These are phyloP conservation scores for Phrynocephalus forsythii DNA, from an alignment of 2,797 vertebrate genomes.

Conservation along the genomic window DNA sequence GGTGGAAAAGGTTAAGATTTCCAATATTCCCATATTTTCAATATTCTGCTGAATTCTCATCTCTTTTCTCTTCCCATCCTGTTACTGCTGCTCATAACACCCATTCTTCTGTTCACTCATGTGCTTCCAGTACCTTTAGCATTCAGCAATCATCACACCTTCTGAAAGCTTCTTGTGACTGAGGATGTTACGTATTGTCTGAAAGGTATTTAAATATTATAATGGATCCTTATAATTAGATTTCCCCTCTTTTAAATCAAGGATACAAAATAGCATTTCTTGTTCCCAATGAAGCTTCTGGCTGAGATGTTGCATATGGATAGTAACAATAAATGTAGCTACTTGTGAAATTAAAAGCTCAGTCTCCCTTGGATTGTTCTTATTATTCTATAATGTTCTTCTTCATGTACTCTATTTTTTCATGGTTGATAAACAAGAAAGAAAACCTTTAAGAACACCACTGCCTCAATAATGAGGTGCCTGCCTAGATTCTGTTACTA, in stretches of 20 bases:
- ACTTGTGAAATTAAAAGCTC: slow-evolving; percentile 59
- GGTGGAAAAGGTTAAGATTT: slow-evolving; percentile 22
- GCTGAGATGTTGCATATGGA: slow-evolving; percentile 46
- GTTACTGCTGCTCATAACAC: slow-evolving; percentile 28
- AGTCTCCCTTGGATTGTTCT: slow-evolving; percentile 56
- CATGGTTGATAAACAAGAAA: slow-evolving; percentile 25
- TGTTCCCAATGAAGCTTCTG: slow-evolving; percentile 59
- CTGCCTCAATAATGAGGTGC: slow-evolving; percentile 60
- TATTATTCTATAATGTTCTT: slow-evolving; percentile 60
- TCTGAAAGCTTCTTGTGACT: slow-evolving; percentile 60
- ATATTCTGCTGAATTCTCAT: background rate
- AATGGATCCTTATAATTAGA: slow-evolving; percentile 72
- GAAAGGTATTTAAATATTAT: slow-evolving; percentile 72
- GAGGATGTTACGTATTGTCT: slow-evolving; percentile 49
- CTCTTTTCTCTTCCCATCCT: slow-evolving; percentile 29
- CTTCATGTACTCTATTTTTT: slow-evolving; percentile 54
- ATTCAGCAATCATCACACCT: slow-evolving; percentile 57
- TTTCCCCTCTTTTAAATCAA: slow-evolving; percentile 74
- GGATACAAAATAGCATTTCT: slow-evolving; percentile 67
- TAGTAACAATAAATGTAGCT: slow-evolving; percentile 53
- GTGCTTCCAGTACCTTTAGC: slow-evolving; percentile 44
- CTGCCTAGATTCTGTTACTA: slow-evolving; percentile 49
- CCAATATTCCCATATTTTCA: background rate
- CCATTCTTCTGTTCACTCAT: slow-evolving; percentile 23
- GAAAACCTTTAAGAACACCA: background rate